These are phyloP conservation scores for Myodes glareolus DNA, from an alignment of 2,113 vertebrate species.

Conservation along the genomic window DNA sequence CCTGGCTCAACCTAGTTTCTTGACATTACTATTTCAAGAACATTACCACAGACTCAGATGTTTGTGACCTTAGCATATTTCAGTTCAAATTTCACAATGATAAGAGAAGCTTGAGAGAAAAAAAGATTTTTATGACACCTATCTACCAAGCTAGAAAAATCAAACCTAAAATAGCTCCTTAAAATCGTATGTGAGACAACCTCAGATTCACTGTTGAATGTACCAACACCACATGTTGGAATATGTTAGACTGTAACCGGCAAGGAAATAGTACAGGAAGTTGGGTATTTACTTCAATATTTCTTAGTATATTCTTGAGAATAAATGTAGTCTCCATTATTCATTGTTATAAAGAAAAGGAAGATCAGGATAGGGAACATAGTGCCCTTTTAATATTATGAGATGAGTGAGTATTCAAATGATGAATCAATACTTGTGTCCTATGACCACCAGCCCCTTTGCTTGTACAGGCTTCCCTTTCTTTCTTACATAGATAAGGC, in stretches of 20 bases:
- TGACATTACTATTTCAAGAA: neutral
- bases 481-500: neutral
- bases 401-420: neutral
- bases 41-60: neutral
- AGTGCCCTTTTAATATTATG: neutral
- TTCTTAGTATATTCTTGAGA: neutral
- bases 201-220: neutral
- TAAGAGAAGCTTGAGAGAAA: slow-evolving; percentile 8
- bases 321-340: neutral
- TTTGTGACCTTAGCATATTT: neutral
- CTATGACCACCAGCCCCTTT: neutral
- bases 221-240: neutral
- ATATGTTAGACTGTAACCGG: neutral
- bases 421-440: neutral
- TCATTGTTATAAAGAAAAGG: neutral
- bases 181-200: neutral
- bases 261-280: neutral
- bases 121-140: neutral
- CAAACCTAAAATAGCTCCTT: neutral
- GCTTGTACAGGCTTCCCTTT: neutral
- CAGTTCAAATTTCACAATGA: slow-evolving; percentile 22
- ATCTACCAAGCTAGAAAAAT: neutral
- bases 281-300: neutral
- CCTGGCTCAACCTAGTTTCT: neutral
- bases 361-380: neutral